These are phyloP conservation scores for Cylindroiulus punctatus DNA, from an alignment of 2,888 invertebrate species.

Conservation along the genomic window DNA sequence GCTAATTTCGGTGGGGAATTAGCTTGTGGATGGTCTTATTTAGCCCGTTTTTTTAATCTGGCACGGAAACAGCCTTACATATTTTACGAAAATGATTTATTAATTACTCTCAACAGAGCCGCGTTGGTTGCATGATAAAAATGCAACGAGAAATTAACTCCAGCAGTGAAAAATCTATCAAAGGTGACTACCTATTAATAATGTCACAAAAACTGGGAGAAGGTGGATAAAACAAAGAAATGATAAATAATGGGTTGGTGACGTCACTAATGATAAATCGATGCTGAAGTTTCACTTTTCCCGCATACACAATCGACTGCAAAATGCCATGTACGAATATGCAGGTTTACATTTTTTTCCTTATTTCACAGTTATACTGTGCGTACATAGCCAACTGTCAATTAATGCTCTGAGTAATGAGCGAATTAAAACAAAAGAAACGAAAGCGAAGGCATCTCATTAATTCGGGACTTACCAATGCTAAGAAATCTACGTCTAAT, in stretches of 20 bases:
- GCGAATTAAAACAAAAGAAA: constrained; percentile 48
- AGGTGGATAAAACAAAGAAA: constrained; percentile 41
- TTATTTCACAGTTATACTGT: neutral
- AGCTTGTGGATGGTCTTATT: neutral
- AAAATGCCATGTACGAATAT: neutral
- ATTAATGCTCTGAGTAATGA: constrained; percentile 51
- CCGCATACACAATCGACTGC: neutral
- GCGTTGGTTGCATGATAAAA: neutral
- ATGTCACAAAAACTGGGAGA: constrained; percentile 25
- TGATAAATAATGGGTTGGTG: constrained; percentile 43
- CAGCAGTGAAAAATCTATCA: constrained; percentile 19
- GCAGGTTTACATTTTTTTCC: neutral
- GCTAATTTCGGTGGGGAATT: too few relatives aligned
- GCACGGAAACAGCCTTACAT: neutral
- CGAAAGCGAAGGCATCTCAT: constrained; percentile 36
- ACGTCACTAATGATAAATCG: constrained; percentile 47
- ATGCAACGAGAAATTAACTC: constrained; percentile 8
- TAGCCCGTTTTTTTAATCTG: neutral
- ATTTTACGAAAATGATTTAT: constrained; percentile 12
- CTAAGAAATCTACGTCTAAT: constrained; percentile 25
- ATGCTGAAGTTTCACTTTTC: constrained; percentile 24
- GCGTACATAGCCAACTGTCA: neutral
- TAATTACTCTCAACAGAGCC: neutral
- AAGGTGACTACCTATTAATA: constrained; percentile 45
- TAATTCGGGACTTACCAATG: constrained; percentile 48